Percentiles rank a stretch among this genome's conserved stretches.
These are phyloP conservation scores for Clarias platycephalus DNA, from an alignment of 2,797 vertebrate genomes.

Conservation along the genomic window DNA sequence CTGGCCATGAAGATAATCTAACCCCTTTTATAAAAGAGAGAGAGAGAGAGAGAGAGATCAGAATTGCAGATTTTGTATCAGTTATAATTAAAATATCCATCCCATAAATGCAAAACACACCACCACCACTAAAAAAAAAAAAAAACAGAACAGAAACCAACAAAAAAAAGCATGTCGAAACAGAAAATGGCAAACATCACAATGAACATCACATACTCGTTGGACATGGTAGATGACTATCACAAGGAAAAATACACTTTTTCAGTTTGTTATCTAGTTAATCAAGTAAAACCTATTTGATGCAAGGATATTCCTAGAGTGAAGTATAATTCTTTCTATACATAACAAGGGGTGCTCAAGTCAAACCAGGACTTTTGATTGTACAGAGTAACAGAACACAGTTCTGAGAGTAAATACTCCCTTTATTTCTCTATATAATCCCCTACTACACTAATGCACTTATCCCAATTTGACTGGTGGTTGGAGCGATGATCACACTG, in stretches of 20 bases:
- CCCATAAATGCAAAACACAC: not conserved
- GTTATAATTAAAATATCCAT: not conserved
- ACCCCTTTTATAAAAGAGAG: conserved; percentile 70
- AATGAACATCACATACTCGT: not conserved
- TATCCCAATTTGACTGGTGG: too few species aligned
- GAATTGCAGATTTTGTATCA: not conserved
- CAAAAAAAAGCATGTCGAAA: not conserved
- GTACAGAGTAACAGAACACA: too few species aligned
- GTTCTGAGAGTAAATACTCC: too few species aligned
- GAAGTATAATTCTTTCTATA: not conserved
- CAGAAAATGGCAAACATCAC: not conserved
- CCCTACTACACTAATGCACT: too few species aligned
- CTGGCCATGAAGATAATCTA: conserved; percentile 87
- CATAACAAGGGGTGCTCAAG: too few species aligned
- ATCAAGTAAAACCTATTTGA: not conserved
- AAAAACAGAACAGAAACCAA: not conserved
- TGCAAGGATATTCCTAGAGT: not conserved
- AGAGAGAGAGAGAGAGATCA: not conserved
- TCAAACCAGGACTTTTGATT: too few species aligned
- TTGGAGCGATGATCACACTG: too few species aligned
- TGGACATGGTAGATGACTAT: not conserved
- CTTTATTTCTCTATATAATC: too few species aligned
- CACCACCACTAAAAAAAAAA: not conserved
- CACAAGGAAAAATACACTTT: not conserved
- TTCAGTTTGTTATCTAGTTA: not conserved